Percentiles rank a stretch among this genome's conserved stretches.
phyloP scores from a whole-genome alignment of 92 coral and sea anemone species.

The Epizoanthus rinbou region DNA sequence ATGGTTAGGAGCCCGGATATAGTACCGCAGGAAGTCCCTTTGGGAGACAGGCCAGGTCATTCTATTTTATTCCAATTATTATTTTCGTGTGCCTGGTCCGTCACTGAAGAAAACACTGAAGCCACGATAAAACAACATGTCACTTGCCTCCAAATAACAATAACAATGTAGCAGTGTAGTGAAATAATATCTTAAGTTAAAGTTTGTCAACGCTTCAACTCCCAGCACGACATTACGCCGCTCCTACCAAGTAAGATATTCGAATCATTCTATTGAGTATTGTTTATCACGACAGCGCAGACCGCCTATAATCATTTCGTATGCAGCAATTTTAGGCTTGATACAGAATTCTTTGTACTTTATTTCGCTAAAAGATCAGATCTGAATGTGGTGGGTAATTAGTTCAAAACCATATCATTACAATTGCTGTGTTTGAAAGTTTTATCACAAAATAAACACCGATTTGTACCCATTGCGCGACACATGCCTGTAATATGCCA shows the following conservation, averaged over 20 bases:
- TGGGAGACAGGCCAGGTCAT: no score
- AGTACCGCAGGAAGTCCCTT: no score
- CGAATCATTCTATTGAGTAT: slow-evolving; percentile 1
- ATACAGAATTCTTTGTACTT: no score
- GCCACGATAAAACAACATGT: background rate
- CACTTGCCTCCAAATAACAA: slow-evolving; percentile 9
- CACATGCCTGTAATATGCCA: no score
- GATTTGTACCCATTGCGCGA: background rate
- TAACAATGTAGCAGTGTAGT: slow-evolving; percentile 3
- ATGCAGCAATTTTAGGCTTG: background rate
- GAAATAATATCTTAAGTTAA: background rate
- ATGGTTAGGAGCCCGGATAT: no score
- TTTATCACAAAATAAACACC: slow-evolving; percentile 37
- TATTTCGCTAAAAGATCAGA: no score
- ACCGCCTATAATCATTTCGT: background rate
- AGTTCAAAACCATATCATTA: background rate
- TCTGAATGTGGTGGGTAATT: background rate
- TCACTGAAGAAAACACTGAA: background rate
- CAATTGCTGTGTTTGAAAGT: background rate
- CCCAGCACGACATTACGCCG: slow-evolving; percentile 13
- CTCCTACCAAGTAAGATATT: slow-evolving; percentile 19
- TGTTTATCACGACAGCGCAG: background rate
- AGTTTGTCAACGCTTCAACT: slow-evolving; percentile 37
- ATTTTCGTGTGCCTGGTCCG: background rate
- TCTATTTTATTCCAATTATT: background rate